Base-by-base conservation (phyloP, 2,797 vertebrate genomes). In the Nyctibius grandis region DNA sequence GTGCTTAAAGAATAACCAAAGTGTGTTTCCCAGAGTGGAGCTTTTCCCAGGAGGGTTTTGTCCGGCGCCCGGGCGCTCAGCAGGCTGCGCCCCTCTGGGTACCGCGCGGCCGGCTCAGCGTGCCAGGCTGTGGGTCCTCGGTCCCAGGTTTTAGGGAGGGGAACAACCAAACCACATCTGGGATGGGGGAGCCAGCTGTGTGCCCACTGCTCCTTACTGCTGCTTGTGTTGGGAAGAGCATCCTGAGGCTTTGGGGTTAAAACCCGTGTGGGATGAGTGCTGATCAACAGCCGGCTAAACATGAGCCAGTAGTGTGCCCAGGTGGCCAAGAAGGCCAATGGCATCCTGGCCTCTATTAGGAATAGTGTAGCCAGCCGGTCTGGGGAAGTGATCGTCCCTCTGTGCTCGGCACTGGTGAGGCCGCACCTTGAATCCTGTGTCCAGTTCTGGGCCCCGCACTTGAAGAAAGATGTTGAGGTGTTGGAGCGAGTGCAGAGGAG, bases 51-150 rank as follows among this genome's bases (percentile, higher is more conserved):
- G 33, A 42, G 65, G 34, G 20, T 51, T 70, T 68, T 44, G 48
- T 36, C n/a, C 68, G 34, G 3, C 1, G 21, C 19, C 18, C 22
- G 26, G 34, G 69, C 64, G 61, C 45, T 73, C 45, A 7, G 36
- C 6, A 18, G 47, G 76, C 45, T 50, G 31, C 1, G 26, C 40
- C 42, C 34, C 12, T 47, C 25, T 31, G 1, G 1, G 34, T 21
- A 13, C 31, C 4, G 6, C 23, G 4, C 0, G 2, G 56, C 56
- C 53, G 21, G 40, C 53, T 64, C 38, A 26, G 31, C 2, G 2
- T 38, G 64, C n/a, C 68, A 11, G 42, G 9, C 47, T 6, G 33
- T 0, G 4, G 33, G 38, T 19, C 45, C 79, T 64, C 50, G n/a
- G 20, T 29, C 59, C 54, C n/a, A 20, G 12, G 3, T 69, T 61